phyloP scores from a whole-genome alignment of 92 coral and sea anemone genomes.

The Paragorgia papillata region DNA sequence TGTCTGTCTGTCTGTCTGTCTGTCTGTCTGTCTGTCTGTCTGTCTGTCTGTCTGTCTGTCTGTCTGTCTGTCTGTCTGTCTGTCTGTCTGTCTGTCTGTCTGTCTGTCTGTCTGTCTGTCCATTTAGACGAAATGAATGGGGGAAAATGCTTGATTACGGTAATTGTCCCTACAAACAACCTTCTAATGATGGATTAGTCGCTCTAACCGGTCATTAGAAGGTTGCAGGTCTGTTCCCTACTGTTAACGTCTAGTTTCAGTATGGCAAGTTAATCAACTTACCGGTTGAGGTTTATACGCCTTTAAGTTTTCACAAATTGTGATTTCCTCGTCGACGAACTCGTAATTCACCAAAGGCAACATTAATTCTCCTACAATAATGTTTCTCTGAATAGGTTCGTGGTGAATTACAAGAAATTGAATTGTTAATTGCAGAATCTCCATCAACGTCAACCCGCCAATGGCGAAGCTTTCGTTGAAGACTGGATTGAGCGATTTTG shows the following conservation, averaged over 20 bases:
- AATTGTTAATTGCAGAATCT: constrained; percentile 85
- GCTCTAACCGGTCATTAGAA: no score
- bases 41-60: no score
- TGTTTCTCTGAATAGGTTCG: constrained; percentile 89
- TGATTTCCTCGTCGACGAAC: constrained; percentile 80
- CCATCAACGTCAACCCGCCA: constrained; percentile 91
- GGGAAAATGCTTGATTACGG: no score
- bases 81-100: no score
- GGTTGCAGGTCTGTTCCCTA: no score
- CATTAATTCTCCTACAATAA: constrained; percentile 90
- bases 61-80: no score
- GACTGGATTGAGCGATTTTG: constrained; percentile 81
- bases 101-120: no score
- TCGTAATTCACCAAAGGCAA: constrained; percentile 75
- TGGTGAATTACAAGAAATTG: constrained; percentile 91
- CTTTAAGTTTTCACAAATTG: constrained; percentile 74
- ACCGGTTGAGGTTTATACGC: constrained; percentile 91
- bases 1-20: background rate
- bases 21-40: no score
- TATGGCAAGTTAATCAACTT: constrained; percentile 33
- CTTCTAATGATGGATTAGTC: no score
- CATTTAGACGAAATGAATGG: no score
- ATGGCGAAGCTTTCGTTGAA: constrained; percentile 94
- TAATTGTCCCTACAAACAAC: no score
- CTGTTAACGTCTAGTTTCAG: no score